Evolutionary conservation across 2,797 vertebrate genomes (phyloP), one percentile per base, ranked within the genome.

Genomic region (Myotis myotis): DNA sequence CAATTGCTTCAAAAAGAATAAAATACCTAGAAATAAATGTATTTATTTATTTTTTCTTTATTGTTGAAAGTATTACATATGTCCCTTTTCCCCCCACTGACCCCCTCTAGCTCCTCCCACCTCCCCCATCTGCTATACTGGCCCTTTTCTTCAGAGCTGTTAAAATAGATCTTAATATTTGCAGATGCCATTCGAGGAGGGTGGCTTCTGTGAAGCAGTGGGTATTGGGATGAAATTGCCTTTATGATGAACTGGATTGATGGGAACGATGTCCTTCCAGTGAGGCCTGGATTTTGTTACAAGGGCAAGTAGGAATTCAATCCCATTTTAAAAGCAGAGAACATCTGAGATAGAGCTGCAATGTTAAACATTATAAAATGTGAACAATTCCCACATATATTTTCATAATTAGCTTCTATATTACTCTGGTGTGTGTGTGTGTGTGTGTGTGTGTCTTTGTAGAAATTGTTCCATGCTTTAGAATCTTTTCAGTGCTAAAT

Each of bases 401-500:
- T 22, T 12, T 89, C 28, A 81, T 84, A 41, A 78, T 91, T 88
- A 49, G 33, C 30, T 92, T 95, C 55, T 36, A 28, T 66, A 80
- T 71, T 87, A 38, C 23, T 81, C 51, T 71, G 25, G 5, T 72
- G 41, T 28, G 71, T 72, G 13, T 47, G 41, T 41, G 5, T 38
- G 53, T 41, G 53, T 64, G 81, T 49, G 44, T 19, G 13, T 13
- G 4, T 75, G 47, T 51, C 30, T 70, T 20, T 62, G 36, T 57
- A 47, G 38, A 84, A 25, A 62, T 71, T 75, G 8, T n/a, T 89
- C 44, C 51, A 85, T 53, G 53, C 17, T 94, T 91, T 81, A 86
- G 33, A 94, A 55, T 92, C 7, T 78, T 94, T 94, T 92, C 49
- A 85, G 49, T 23, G 36, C 78, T 90, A 82, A 83, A 83, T 87